Conservation (phyloP, 2,888 invertebrate genomes). For the Digitonthophagus gazella region DNA sequence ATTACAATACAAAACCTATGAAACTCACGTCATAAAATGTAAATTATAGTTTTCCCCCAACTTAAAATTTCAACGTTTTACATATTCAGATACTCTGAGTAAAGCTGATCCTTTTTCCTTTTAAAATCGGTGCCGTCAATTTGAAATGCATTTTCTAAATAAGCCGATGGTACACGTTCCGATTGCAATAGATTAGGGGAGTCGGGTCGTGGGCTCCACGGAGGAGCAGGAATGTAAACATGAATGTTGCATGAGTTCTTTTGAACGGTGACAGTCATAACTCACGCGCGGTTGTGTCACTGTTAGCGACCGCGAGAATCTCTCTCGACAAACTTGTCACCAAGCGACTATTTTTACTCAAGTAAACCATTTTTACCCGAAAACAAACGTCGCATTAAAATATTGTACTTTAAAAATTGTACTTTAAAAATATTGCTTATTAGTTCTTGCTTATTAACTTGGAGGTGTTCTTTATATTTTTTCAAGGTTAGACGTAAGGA, state of each 20-base stretch:
- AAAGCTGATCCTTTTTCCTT: neutral
- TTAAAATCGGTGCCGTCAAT: constrained; percentile 24
- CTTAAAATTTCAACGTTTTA: too few species aligned
- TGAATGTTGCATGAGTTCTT: constrained; percentile 39
- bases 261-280: constrained; percentile 36
- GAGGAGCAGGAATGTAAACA: constrained; percentile 35
- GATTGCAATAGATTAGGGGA: constrained; percentile 36
- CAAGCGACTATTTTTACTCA: constrained; percentile 15
- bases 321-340: constrained; percentile 23
- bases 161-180: constrained; percentile 30
- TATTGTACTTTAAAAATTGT: too few species aligned
- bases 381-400: constrained; percentile 8
- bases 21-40: too few species aligned
- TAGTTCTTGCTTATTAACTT: neutral
- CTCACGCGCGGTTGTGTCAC: constrained; percentile 37
- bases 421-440: neutral
- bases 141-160: constrained; percentile 32
- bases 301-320: constrained; percentile 34
- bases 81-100: too few species aligned
- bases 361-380: constrained; percentile 20
- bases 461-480: neutral
- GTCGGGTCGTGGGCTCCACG: constrained; percentile 34
- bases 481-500: neutral
- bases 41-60: too few species aligned
- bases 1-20: too few species aligned